Conservation (phyloP, 2,113 vertebrate species). For the Mustelus asterias region DNA sequence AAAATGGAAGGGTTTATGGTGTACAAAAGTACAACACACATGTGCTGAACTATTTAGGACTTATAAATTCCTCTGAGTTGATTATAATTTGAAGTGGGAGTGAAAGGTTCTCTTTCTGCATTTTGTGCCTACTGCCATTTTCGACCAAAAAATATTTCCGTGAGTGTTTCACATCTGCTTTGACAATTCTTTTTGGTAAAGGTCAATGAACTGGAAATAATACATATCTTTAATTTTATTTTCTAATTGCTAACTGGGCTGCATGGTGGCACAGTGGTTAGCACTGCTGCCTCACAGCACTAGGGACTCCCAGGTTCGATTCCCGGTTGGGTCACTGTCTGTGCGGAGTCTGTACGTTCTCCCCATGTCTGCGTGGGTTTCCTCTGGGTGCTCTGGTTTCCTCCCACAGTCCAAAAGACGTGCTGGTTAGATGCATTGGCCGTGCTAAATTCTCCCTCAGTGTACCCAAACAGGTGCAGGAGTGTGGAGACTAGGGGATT, state of each 20-base stretch:
- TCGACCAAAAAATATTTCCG: slow-evolving; percentile 3
- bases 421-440: too few relatives aligned
- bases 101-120: slow-evolving; percentile 5
- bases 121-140: slow-evolving; percentile 11
- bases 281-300: too few relatives aligned
- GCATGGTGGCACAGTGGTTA: too few relatives aligned
- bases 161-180: slow-evolving; percentile 14
- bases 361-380: too few relatives aligned
- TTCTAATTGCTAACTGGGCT: not conserved
- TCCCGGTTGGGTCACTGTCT: too few relatives aligned
- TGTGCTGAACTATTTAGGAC: slow-evolving; percentile 28
- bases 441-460: too few relatives aligned
- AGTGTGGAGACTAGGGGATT: too few relatives aligned
- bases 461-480: too few relatives aligned
- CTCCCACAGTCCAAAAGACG: too few relatives aligned
- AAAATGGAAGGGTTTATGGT: not conserved
- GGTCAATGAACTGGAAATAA: not conserved
- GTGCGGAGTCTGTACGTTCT: too few relatives aligned
- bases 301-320: too few relatives aligned
- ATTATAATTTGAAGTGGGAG: slow-evolving; percentile 25
- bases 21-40: not conserved
- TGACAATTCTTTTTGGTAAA: not conserved
- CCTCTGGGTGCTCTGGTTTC: too few relatives aligned
- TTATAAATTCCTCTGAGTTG: slow-evolving; percentile 14
- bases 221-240: not conserved